Conservation (phyloP, 2,113 vertebrate genomes). For the Motacilla alba region DNA sequence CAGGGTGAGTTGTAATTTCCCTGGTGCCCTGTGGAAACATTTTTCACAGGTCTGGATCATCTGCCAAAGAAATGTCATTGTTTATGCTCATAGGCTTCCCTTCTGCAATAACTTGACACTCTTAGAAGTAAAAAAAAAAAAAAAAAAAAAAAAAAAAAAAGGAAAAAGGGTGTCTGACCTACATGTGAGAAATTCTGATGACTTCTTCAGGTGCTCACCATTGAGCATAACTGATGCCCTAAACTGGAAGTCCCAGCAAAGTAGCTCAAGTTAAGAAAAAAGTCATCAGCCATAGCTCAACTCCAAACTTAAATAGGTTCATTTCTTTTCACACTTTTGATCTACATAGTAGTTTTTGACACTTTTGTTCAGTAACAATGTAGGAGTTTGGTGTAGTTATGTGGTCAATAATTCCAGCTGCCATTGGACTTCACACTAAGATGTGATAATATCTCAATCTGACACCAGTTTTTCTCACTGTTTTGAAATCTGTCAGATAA, state of each 20-base stretch:
- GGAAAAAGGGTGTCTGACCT: neutral
- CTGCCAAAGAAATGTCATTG: neutral
- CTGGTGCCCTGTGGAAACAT: neutral
- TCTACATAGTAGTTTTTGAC: neutral
- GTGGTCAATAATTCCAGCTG: conserved; percentile 62
- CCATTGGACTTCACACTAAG: conserved; percentile 14
- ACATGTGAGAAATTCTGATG: accelerated
- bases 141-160: too few species aligned
- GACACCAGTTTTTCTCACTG: conserved; percentile 51
- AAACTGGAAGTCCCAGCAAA: neutral
- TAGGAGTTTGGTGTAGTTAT: neutral
- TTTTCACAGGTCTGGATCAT: neutral
- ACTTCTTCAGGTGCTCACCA: neutral
- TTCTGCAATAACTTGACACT: neutral
- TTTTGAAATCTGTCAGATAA: conserved; percentile 65
- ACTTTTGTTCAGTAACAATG: neutral
- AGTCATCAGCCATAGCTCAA: neutral
- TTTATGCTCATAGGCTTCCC: neutral
- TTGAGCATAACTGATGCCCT: neutral
- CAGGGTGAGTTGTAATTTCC: neutral
- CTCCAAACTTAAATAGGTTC: neutral
- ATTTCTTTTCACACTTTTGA: neutral
- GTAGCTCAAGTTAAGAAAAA: neutral
- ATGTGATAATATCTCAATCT: conserved; percentile 46
- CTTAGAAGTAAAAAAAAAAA: neutral